phyloP scores from a whole-genome alignment of 1,140 invertebrate genomes.

The Neodiprion fabricii region DNA sequence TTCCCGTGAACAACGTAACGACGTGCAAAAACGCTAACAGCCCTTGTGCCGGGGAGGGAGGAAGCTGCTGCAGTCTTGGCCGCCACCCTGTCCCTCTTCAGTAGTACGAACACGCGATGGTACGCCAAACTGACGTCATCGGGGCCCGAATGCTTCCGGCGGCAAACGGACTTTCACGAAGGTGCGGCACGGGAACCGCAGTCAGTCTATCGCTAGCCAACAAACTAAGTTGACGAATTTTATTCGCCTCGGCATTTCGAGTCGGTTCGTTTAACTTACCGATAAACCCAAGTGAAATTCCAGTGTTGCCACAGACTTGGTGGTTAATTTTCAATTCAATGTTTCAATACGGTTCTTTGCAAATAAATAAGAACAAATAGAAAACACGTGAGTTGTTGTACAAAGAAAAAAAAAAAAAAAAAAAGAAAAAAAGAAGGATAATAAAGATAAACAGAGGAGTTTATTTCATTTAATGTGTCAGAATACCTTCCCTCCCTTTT shows the following conservation, averaged over 20 bases:
- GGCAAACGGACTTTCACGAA: slow-evolving; percentile 37
- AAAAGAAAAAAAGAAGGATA: too few species aligned
- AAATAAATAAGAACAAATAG: too few species aligned
- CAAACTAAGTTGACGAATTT: slow-evolving; percentile 25
- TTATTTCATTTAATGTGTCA: too few species aligned
- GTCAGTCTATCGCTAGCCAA: slow-evolving; percentile 47
- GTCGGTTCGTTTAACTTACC: background rate
- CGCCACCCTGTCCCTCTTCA: slow-evolving; percentile 28
- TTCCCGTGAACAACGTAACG: too few species aligned
- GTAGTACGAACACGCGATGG: slow-evolving; percentile 59
- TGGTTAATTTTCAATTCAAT: too few species aligned
- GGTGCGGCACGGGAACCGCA: slow-evolving; percentile 10
- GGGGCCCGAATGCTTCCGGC: slow-evolving; percentile 33
- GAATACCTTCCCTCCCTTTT: too few species aligned
- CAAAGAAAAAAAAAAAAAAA: too few species aligned
- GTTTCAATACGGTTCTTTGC: too few species aligned
- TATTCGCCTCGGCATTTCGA: background rate
- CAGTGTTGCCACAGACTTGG: too few species aligned
- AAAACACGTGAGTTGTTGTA: too few species aligned
- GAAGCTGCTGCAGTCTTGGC: slow-evolving; percentile 41
- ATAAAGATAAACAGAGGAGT: too few species aligned
- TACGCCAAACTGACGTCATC: slow-evolving; percentile 51
- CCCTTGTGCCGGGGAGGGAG: background rate
- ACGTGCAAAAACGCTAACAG: background rate
- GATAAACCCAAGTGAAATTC: too few species aligned